Conservation (phyloP, 1,140 invertebrate species). For the Drosophila seguyi region DNA sequence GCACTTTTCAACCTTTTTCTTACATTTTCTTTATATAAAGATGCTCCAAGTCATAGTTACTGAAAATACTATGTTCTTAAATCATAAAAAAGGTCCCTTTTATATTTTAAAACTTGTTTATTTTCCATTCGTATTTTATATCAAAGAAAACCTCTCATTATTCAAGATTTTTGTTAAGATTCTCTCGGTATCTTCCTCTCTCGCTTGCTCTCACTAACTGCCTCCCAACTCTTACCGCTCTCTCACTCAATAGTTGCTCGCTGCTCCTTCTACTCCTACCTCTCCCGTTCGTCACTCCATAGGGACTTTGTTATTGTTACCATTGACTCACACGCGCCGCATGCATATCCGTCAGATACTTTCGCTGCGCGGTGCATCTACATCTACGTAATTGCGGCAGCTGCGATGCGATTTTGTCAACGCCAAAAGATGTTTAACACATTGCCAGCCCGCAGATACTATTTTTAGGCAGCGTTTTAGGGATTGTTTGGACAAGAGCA, state of each 20-base stretch:
- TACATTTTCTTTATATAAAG: background rate
- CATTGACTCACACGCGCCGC: constrained; percentile 64
- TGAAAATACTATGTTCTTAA: background rate
- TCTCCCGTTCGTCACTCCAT: constrained; percentile 4
- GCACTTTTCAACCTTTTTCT: background rate
- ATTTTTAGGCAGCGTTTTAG: constrained; percentile 38
- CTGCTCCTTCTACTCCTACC: background rate
- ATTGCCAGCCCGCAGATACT: constrained; percentile 58
- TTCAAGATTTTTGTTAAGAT: background rate
- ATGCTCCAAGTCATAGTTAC: background rate
- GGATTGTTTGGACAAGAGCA: constrained; percentile 53
- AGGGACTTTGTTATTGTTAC: constrained; percentile 61
- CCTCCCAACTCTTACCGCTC: constrained; percentile 2
- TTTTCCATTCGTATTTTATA: background rate
- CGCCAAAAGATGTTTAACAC: constrained; percentile 81
- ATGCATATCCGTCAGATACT: constrained; percentile 74
- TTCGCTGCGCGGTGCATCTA: constrained; percentile 56
- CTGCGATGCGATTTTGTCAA: constrained; percentile 78
- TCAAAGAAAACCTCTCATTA: background rate
- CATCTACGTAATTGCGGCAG: constrained; percentile 73
- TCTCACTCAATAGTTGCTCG: constrained; percentile 42
- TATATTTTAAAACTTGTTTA: background rate
- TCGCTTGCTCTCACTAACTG: background rate
- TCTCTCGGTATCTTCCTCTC: background rate
- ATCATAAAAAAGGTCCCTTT: background rate